Percentiles rank a stretch among this genome's conserved stretches.
Conservation (phyloP, 2,888 invertebrate species). For the Lasioglossum vierecki region DNA sequence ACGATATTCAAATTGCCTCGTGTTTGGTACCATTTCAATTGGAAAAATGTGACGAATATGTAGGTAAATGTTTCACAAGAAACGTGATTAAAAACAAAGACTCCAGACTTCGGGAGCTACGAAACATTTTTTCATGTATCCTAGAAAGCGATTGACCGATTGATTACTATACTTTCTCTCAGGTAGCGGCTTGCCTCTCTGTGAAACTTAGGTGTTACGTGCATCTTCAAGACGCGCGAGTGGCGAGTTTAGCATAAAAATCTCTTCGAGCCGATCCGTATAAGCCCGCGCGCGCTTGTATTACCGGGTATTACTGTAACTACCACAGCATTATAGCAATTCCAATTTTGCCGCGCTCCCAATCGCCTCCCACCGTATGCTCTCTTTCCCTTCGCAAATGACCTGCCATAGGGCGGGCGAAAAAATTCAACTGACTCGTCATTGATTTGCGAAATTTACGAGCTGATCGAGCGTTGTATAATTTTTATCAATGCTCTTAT, state of each 20-base stretch:
- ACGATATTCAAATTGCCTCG: background rate
- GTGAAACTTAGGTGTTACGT: constrained; percentile 62
- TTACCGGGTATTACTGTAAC: constrained; percentile 70
- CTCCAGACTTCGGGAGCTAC: background rate
- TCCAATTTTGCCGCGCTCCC: constrained; percentile 69
- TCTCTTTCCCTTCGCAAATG: constrained; percentile 34
- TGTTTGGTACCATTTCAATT: background rate
- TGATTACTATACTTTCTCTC: constrained; percentile 62
- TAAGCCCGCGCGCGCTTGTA: constrained; percentile 54
- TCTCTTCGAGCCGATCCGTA: constrained; percentile 57
- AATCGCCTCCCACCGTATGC: constrained; percentile 46
- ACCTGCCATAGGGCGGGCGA: constrained; percentile 29
- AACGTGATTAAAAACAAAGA: background rate
- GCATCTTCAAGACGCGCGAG: constrained; percentile 36
- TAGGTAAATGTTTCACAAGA: background rate
- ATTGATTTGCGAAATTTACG: background rate
- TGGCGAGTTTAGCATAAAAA: constrained; percentile 65
- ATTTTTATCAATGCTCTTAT: background rate
- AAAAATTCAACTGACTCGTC: constrained; percentile 38
- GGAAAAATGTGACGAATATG: no score
- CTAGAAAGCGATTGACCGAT: constrained; percentile 40
- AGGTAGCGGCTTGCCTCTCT: constrained; percentile 20
- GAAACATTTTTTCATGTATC: constrained; percentile 13
- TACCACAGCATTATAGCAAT: constrained; percentile 70
- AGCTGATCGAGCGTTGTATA: background rate